Evolutionary conservation across 1,140 invertebrate species (phyloP).

Genomic region (Gryon sp.): DNA sequence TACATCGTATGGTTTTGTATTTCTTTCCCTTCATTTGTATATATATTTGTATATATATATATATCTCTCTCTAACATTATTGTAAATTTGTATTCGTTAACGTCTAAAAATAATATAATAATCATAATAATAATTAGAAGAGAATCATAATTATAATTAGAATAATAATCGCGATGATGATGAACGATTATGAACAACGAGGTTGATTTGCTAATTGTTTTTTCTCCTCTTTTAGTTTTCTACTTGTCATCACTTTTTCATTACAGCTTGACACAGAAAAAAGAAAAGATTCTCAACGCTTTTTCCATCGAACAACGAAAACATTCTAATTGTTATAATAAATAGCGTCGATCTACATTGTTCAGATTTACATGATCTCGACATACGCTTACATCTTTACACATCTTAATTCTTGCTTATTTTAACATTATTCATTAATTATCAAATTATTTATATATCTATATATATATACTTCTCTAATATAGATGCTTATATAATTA

Average conservation of each 20-base stretch:
- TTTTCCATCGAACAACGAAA: slow-evolving; percentile 36
- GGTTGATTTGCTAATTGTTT: slow-evolving; percentile 39
- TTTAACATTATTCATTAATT: slow-evolving; percentile 44
- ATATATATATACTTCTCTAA: slow-evolving; percentile 27
- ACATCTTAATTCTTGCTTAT: slow-evolving; percentile 61
- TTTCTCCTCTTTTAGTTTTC: slow-evolving; percentile 12
- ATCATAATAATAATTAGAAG: slow-evolving; percentile 61
- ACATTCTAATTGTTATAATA: slow-evolving; percentile 50
- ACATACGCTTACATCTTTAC: slow-evolving; percentile 63
- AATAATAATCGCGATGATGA: slow-evolving; percentile 58
- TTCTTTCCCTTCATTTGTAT: too few species aligned
- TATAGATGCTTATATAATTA: background rate
- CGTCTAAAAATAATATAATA: slow-evolving; percentile 69
- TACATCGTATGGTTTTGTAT: slow-evolving; percentile 69
- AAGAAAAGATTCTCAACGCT: too few species aligned
- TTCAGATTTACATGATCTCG: slow-evolving; percentile 60
- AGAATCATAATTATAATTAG: slow-evolving; percentile 60
- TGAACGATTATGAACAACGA: slow-evolving; percentile 61
- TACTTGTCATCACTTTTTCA: background rate
- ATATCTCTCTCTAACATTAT: slow-evolving; percentile 74
- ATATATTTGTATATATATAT: too few species aligned
- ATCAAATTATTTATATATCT: slow-evolving; percentile 52
- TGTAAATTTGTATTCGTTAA: slow-evolving; percentile 73
- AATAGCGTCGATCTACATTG: slow-evolving; percentile 55
- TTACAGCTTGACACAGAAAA: slow-evolving; percentile 10